A percentile compares a stretch with the other conserved stretches of the same genome.
These are phyloP conservation scores for Amblyjoppa proteus DNA, from an alignment of 2,888 invertebrate genomes.

Conservation along the genomic window DNA sequence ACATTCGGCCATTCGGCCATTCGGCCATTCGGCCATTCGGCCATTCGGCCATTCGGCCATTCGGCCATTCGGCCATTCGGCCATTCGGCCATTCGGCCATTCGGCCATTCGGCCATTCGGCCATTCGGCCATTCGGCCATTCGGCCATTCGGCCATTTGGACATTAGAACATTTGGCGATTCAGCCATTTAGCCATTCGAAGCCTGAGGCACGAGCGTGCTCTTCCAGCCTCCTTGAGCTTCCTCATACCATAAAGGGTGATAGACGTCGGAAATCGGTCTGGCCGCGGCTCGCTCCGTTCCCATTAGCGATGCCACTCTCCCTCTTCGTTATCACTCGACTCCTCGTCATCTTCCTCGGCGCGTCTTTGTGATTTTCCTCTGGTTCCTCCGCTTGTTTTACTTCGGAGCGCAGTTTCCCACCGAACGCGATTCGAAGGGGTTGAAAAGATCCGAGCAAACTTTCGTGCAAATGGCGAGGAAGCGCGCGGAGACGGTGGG, in stretches of 20 bases:
- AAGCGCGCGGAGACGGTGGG: neutral
- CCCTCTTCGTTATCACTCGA: slow-evolving; percentile 22
- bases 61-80: too few relatives aligned
- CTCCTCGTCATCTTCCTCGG: slow-evolving; percentile 7
- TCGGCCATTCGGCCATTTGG: too few relatives aligned
- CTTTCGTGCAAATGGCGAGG: slow-evolving; percentile 1
- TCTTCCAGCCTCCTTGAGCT: neutral
- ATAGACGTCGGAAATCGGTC: slow-evolving; percentile 5
- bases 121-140: too few relatives aligned
- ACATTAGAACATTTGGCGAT: too few relatives aligned
- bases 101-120: too few relatives aligned
- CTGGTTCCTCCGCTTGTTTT: neutral
- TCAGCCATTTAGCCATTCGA: too few relatives aligned
- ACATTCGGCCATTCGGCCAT: too few relatives aligned
- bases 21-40: too few relatives aligned
- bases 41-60: too few relatives aligned
- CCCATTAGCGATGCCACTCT: slow-evolving; percentile 26
- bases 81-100: too few relatives aligned
- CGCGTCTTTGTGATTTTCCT: neutral
- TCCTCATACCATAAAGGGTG: slow-evolving; percentile 21
- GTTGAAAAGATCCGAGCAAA: neutral
- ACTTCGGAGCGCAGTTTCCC: neutral
- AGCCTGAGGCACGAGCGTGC: slow-evolving; percentile 39
- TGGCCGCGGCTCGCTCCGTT: neutral
- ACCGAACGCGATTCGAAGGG: neutral